A percentile compares a stretch with the other conserved stretches of the same genome.
Conservation (phyloP, 30 jellyfish, hydroid and myxozoan genomes). For the Nemopilema nomurai region DNA sequence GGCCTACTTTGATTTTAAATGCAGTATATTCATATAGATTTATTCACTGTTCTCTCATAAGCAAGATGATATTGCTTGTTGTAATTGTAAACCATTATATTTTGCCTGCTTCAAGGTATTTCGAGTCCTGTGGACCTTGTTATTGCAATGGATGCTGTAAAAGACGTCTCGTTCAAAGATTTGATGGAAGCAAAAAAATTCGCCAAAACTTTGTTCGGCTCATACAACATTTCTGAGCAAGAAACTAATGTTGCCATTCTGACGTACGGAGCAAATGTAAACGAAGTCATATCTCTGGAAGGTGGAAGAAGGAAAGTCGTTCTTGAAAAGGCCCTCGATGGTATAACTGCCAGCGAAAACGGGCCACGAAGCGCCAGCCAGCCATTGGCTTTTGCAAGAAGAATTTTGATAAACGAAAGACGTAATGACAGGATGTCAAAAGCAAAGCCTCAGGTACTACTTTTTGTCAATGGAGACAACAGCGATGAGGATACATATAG, state of each 20-base stretch:
- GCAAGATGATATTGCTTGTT: too few species aligned
- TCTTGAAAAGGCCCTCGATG: not conserved
- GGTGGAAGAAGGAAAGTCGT: slow-evolving; percentile 5
- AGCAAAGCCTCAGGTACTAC: not conserved
- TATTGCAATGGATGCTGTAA: slow-evolving; percentile 45
- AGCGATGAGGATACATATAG: not conserved
- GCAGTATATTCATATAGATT: too few species aligned
- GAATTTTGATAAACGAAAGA: not conserved
- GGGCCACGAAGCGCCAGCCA: not conserved
- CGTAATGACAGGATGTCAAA: not conserved
- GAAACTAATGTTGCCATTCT: slow-evolving; percentile 32
- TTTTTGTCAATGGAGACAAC: not conserved
- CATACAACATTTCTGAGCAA: slow-evolving; percentile 12
- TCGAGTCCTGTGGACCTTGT: slow-evolving; percentile 19
- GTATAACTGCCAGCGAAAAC: not conserved
- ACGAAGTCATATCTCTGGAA: not conserved
- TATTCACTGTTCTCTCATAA: too few species aligned
- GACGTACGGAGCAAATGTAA: slow-evolving; percentile 27
- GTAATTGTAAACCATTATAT: not conserved
- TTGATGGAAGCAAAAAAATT: slow-evolving; percentile 10
- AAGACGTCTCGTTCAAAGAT: slow-evolving; percentile 13
- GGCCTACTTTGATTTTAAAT: too few species aligned
- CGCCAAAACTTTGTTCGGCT: slow-evolving; percentile 3
- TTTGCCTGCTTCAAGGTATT: slow-evolving; percentile 32
- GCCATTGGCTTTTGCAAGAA: not conserved